Percentiles rank a stretch among this genome's conserved stretches.
These are phyloP conservation scores for Proales similis DNA, from an alignment of 1,140 invertebrate genomes.

Conservation along the genomic window DNA sequence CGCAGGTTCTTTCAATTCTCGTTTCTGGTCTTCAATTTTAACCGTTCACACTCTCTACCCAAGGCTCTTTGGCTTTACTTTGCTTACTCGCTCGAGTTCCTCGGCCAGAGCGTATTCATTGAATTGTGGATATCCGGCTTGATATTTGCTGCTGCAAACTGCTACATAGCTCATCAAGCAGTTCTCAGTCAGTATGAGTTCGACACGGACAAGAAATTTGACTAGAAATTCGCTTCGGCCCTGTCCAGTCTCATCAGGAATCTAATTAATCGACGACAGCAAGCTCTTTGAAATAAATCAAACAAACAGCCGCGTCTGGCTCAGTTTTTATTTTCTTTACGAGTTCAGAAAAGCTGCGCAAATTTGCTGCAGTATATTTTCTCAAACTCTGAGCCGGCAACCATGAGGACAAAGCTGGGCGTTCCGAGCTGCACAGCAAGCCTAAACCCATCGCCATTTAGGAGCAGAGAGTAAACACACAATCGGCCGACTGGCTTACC, in stretches of 20 bases:
- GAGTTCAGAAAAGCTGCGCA: too few species aligned
- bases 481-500: slow-evolving; percentile 50
- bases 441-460: slow-evolving; percentile 44
- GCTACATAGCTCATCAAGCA: not conserved
- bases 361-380: slow-evolving; percentile 27
- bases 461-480: slow-evolving; percentile 11
- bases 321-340: too few species aligned
- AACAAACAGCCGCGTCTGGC: too few species aligned
- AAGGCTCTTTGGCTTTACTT: slow-evolving; percentile 24
- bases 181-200: too few species aligned
- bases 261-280: too few species aligned
- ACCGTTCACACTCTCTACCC: not conserved
- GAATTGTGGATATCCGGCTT: slow-evolving; percentile 22
- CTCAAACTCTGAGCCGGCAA: slow-evolving; percentile 46
- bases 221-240: too few species aligned
- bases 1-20: slow-evolving; percentile 15
- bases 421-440: slow-evolving; percentile 55
- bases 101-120: slow-evolving; percentile 5
- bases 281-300: too few species aligned
- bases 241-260: too few species aligned
- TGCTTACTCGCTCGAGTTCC: slow-evolving; percentile 23
- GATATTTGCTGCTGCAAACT: slow-evolving; percentile 7
- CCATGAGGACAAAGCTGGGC: slow-evolving; percentile 56
- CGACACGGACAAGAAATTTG: too few species aligned
- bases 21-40: not conserved